These are phyloP conservation scores for Mamestra brassicae DNA, from an alignment of 2,888 invertebrate genomes.

Conservation along the genomic window DNA sequence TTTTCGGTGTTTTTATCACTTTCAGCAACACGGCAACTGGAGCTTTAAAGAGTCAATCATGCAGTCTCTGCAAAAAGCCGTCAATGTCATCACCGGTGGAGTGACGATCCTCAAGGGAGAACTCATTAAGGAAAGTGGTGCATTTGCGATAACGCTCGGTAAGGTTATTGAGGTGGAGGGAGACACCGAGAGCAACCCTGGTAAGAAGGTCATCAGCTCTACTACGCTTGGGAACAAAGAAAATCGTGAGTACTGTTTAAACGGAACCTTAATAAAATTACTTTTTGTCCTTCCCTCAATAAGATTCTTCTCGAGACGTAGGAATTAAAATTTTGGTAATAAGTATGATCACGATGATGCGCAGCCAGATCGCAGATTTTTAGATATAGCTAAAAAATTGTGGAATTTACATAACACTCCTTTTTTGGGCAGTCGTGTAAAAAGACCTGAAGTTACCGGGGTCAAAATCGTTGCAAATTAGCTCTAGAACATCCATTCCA, in stretches of 20 bases:
- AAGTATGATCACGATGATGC: no score
- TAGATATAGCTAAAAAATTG: no score
- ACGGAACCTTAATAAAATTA: no score
- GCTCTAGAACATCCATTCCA: no score
- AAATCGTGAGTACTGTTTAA: constrained; percentile 74
- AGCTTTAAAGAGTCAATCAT: constrained; percentile 95
- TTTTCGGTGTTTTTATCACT: not conserved
- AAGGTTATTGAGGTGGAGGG: constrained; percentile 94
- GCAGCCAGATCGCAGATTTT: no score
- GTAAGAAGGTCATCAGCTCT: constrained; percentile 94
- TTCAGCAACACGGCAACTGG: constrained; percentile 92
- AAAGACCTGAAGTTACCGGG: no score
- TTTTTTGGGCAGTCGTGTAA: no score
- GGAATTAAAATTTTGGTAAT: no score
- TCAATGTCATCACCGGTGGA: constrained; percentile 96
- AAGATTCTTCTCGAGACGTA: no score
- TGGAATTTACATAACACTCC: no score
- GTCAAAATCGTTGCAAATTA: no score
- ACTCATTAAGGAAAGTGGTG: constrained; percentile 95
- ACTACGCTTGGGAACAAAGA: constrained; percentile 92
- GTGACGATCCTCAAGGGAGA: constrained; percentile 96
- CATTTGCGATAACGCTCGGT: constrained; percentile 85
- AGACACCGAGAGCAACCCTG: constrained; percentile 94
- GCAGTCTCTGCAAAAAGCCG: constrained; percentile 95
- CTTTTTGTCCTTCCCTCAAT: no score